phyloP scores from a whole-genome alignment of 2,888 invertebrate genomes.

The Iselma pallidipennis region DNA sequence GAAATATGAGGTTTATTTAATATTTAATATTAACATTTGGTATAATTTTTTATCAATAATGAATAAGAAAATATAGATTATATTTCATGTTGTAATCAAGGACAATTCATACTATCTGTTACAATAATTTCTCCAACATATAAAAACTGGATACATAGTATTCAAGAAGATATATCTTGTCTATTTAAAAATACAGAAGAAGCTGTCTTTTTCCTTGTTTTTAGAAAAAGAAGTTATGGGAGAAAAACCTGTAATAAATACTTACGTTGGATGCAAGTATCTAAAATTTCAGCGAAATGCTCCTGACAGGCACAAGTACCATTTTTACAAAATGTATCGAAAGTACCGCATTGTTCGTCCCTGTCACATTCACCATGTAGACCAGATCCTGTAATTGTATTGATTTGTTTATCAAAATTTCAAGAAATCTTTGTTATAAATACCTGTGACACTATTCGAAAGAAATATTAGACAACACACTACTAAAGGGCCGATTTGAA shows the following conservation, averaged over 20 bases:
- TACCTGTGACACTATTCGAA: neutral
- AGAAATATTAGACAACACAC: neutral
- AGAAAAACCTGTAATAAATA: constrained; percentile 7
- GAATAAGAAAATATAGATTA: neutral
- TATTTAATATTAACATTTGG: neutral
- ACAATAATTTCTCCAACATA: neutral
- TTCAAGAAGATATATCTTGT: no score
- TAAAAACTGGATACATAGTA: no score
- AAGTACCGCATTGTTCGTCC: constrained; percentile 44
- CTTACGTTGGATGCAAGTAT: constrained; percentile 44
- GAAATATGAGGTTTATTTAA: neutral
- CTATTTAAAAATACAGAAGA: no score
- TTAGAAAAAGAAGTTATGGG: no score
- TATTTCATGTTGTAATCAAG: neutral
- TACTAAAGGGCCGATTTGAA: neutral
- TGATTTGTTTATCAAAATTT: no score
- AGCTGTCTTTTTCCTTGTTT: no score
- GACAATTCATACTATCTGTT: neutral
- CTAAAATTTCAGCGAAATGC: constrained; percentile 40
- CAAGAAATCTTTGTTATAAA: neutral
- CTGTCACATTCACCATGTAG: constrained; percentile 42
- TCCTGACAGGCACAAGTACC: constrained; percentile 41
- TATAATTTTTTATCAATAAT: neutral
- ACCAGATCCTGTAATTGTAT: constrained; percentile 41
- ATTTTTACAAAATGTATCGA: constrained; percentile 45